Percentiles rank a stretch among this genome's conserved stretches.
These are phyloP conservation scores for Limnothrissa miodon DNA, from an alignment of 2,113 vertebrate species.

Conservation along the genomic window DNA sequence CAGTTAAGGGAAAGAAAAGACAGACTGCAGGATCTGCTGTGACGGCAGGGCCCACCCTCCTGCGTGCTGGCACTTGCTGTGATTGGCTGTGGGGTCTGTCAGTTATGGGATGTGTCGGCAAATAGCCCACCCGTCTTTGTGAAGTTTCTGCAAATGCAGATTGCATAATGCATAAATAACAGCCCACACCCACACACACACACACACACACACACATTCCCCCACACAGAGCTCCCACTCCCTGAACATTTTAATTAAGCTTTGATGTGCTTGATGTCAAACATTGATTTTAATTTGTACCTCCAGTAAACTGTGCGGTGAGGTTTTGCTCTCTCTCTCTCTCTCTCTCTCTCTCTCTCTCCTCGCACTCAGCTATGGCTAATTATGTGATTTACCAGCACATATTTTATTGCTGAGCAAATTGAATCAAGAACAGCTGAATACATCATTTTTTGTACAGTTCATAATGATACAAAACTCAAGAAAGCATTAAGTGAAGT, in stretches of 20 bases:
- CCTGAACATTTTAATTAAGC: background rate
- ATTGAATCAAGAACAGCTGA: slow-evolving; percentile 20
- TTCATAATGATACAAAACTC: slow-evolving; percentile 38
- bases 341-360: background rate
- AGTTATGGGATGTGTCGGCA: background rate
- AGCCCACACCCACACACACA: background rate
- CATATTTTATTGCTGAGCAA: slow-evolving; percentile 27
- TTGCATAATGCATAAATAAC: slow-evolving; percentile 21
- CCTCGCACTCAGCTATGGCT: background rate
- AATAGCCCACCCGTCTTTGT: background rate
- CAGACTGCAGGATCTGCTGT: background rate
- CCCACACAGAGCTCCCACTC: background rate
- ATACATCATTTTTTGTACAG: slow-evolving; percentile 33
- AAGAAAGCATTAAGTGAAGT: slow-evolving; percentile 33
- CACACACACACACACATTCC: background rate
- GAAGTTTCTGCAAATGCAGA: background rate
- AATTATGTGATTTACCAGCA: slow-evolving; percentile 35
- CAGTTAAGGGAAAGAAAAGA: slow-evolving; percentile 28
- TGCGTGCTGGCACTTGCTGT: background rate
- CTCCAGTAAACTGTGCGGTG: slow-evolving; percentile 28
- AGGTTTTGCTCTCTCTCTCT: background rate
- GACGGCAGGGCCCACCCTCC: slow-evolving; percentile 28
- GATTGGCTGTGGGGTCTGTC: background rate
- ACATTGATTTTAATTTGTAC: slow-evolving; percentile 40
- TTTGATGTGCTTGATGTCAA: slow-evolving; percentile 21